phyloP scores from a whole-genome alignment of 2,797 vertebrate species.

The Emys orbicularis region DNA sequence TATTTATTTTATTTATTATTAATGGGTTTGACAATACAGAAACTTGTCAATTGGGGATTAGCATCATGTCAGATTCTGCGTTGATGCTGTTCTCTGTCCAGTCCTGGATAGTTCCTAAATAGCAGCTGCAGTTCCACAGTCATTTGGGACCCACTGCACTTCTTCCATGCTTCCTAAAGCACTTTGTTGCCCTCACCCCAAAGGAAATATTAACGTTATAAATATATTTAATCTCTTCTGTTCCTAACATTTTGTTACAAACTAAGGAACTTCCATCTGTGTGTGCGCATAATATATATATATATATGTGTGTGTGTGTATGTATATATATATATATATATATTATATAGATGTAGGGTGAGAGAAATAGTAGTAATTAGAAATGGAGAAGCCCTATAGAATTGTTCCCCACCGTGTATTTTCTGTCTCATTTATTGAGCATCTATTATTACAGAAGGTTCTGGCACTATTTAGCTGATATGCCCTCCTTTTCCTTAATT shows the following conservation, averaged over 20 bases:
- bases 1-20: not conserved
- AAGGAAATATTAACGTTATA: not conserved
- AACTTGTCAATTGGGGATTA: not conserved
- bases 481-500: not conserved
- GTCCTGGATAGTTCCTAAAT: not conserved
- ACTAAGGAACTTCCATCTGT: not conserved
- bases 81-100: not conserved
- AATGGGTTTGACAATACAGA: not conserved
- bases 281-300: too few species aligned
- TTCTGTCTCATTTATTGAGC: not conserved
- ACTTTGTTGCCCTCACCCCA: not conserved
- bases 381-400: not conserved
- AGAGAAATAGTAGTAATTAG: not conserved
- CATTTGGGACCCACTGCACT: not conserved
- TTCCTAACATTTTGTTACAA: not conserved
- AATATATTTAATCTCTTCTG: not conserved
- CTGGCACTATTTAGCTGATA: not conserved
- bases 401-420: not conserved
- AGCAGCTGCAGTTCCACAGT: not conserved
- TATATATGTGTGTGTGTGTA: not conserved
- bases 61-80: not conserved
- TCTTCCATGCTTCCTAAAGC: not conserved
- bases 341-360: not conserved
- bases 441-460: not conserved
- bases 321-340: not conserved